Evolutionary conservation across 2,797 vertebrate species (phyloP).

Genomic region (Spheniscus humboldti): DNA sequence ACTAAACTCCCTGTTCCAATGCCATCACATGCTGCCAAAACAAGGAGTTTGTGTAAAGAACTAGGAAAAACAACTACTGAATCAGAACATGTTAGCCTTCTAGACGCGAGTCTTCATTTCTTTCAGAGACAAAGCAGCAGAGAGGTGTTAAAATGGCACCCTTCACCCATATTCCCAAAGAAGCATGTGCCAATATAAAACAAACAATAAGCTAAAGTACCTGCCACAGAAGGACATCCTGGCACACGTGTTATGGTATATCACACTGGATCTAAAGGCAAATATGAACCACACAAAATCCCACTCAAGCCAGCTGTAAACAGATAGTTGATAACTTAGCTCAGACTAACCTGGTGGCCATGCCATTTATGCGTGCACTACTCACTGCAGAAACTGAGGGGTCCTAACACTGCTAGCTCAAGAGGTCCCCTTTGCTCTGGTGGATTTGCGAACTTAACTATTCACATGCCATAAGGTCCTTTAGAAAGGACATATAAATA

Average conservation of each 20-base stretch:
- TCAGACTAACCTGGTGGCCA: not conserved
- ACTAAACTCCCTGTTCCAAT: conserved; percentile 92
- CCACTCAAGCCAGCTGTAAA: not conserved
- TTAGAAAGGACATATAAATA: not conserved
- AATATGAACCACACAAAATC: not conserved
- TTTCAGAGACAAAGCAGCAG: not conserved
- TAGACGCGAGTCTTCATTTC: not conserved
- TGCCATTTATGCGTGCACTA: not conserved
- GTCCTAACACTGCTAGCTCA: not conserved
- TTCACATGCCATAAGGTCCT: not conserved
- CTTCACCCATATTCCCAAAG: not conserved
- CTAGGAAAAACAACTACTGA: not conserved
- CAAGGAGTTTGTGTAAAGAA: not conserved
- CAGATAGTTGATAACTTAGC: not conserved
- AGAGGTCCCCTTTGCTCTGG: not conserved
- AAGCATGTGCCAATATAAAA: fast-evolving
- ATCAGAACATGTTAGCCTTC: not conserved
- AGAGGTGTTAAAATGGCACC: not conserved
- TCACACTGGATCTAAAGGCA: not conserved
- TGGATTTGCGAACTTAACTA: not conserved
- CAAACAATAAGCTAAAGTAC: not conserved
- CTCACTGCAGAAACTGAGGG: not conserved
- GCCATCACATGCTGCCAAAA: conserved; percentile 90
- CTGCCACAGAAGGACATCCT: not conserved
- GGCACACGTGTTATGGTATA: not conserved